Percentiles rank a stretch among this genome's conserved stretches.
These are phyloP conservation scores for Microcebus lehilahytsara DNA, from an alignment of 2,113 vertebrate genomes.

Conservation along the genomic window DNA sequence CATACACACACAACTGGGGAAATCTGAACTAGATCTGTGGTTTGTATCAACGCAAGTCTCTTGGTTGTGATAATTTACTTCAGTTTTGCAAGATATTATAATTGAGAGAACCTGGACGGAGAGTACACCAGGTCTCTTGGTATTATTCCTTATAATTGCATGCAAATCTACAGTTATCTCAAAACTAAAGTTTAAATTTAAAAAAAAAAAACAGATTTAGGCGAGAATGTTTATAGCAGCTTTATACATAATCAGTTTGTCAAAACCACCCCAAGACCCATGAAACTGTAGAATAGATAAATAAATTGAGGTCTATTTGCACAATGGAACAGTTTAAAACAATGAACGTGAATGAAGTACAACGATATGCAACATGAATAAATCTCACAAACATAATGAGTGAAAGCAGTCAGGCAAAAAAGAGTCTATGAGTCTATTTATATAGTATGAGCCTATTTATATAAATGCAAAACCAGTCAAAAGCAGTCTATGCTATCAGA, in stretches of 20 bases:
- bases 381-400: not conserved
- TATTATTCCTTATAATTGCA: not conserved
- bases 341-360: not conserved
- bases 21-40: not conserved
- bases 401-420: not conserved
- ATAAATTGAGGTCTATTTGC: not conserved
- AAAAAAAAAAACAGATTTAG: not conserved
- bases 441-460: not conserved
- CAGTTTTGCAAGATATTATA: not conserved
- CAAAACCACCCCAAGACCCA: not conserved
- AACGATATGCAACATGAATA: fast-evolving
- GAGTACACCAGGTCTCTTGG: not conserved
- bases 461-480: not conserved
- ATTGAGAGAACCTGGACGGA: not conserved
- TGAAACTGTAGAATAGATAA: not conserved
- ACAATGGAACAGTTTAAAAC: not conserved
- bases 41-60: fast-evolving
- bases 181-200: not conserved
- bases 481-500: not conserved
- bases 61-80: not conserved
- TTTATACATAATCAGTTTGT: not conserved
- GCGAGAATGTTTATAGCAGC: not conserved
- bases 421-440: not conserved
- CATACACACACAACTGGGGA: not conserved
- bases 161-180: not conserved